Base-by-base conservation (phyloP, 2,113 vertebrate species). In the Cisticola juncidis region DNA sequence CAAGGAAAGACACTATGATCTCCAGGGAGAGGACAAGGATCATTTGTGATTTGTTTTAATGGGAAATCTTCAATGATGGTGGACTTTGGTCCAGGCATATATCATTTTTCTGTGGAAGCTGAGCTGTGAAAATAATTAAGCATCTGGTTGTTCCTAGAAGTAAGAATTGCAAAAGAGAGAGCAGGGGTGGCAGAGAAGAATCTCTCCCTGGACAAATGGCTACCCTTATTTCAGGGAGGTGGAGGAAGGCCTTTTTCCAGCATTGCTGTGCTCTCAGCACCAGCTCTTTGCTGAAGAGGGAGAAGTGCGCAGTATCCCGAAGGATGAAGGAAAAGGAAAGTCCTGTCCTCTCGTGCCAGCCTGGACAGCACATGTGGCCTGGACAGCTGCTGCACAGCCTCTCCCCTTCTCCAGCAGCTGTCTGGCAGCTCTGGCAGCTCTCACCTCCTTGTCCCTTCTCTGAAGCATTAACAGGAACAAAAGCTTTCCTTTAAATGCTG, bases 301-400 rank as follows among this genome's bases (percentile, higher is more conserved):
- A 70, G 60, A 70, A 29, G 22, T 66, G 22, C 7, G 2, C 2
- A 1, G 44, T 33, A 61, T 40, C n/a, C 48, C 0, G 0, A 51
- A 31, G 50, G 28, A 51, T 1, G 5, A 88, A 42, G 21, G 54
- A 78, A 21, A 45, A 38, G 77, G 48, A 33, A 85, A 76, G 50
- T 33, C n/a, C 70, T 62, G 16, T 51, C 25, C 24, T 47, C 58
- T 83, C 13, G 7, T 1, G 2, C 29, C n/a, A 57, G 64, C 47
- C 0, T 0, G 42, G 29, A 35, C 0, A 3, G 62, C 62, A 74
- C 28, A 35, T 0, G 0, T 35, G 8, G 2, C 42, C 1, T 1
- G 38, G 22, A 33, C 1, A 5, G 54, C 35, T 5, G 4, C 50
- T 38, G 38, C 29, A 61, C 45, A 33, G 61, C 40, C 28, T 85